Percentiles rank a stretch among this genome's conserved stretches.
Evolutionary conservation across 2,113 vertebrate species (phyloP).

Genomic region (Jacana jacana): DNA sequence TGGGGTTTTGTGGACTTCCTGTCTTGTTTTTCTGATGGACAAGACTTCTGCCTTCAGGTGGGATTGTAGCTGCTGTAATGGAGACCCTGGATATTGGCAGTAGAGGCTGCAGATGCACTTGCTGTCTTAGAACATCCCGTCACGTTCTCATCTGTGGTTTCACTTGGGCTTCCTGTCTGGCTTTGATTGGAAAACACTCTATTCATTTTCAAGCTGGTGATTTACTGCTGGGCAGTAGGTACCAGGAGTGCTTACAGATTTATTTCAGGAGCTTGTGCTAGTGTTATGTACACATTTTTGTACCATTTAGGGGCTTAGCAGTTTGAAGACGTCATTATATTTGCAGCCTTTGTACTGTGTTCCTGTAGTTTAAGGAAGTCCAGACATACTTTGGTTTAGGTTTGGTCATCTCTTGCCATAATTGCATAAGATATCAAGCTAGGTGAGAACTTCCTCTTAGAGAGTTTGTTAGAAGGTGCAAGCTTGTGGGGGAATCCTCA

Average conservation of each 20-base stretch:
- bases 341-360: background rate
- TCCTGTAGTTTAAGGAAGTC: background rate
- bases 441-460: background rate
- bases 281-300: background rate
- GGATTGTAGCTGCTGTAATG: background rate
- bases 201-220: background rate
- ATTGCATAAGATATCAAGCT: background rate
- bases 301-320: background rate
- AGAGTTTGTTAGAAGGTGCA: background rate
- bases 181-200: background rate
- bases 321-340: background rate
- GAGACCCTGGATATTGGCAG: background rate
- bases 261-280: background rate
- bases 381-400: background rate
- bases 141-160: background rate
- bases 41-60: background rate
- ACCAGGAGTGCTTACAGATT: background rate
- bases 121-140: background rate
- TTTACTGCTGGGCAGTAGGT: background rate
- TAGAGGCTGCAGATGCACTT: background rate
- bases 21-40: background rate
- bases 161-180: slow-evolving; percentile 7
- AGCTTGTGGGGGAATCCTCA: background rate
- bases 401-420: background rate
- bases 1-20: background rate